These are phyloP conservation scores for Sorex fumeus DNA, from an alignment of 2,113 vertebrate species.

Conservation along the genomic window DNA sequence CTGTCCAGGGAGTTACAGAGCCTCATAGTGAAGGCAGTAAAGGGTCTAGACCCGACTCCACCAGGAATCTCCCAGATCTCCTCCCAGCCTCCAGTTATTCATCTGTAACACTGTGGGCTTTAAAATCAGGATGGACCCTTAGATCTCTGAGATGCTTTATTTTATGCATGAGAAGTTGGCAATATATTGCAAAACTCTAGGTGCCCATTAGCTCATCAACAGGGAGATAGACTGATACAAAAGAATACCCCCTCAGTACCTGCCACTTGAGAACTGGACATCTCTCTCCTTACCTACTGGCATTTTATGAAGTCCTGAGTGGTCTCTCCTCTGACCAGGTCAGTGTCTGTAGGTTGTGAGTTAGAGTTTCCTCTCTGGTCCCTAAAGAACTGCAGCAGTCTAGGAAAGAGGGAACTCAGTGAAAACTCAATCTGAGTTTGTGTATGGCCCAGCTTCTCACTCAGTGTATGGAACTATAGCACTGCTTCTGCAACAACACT, in stretches of 20 bases:
- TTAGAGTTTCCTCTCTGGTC: background rate
- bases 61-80: background rate
- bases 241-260: background rate
- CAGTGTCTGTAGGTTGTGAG: background rate
- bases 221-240: background rate
- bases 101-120: background rate
- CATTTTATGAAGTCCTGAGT: background rate
- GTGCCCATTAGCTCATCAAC: background rate
- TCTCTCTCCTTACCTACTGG: background rate
- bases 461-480: background rate
- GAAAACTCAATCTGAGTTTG: background rate
- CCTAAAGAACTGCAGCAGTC: background rate
- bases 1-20: background rate
- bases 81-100: background rate
- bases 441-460: background rate
- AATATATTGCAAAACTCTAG: background rate
- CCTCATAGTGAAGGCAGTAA: background rate
- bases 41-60: background rate
- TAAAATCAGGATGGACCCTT: background rate
- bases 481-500: too few species aligned
- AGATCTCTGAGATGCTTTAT: background rate
- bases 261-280: background rate
- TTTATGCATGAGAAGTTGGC: background rate
- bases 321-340: background rate
- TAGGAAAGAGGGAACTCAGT: background rate